These are phyloP conservation scores for Melanotaenia duboulayi DNA, from an alignment of 2,113 vertebrate genomes.

Conservation along the genomic window DNA sequence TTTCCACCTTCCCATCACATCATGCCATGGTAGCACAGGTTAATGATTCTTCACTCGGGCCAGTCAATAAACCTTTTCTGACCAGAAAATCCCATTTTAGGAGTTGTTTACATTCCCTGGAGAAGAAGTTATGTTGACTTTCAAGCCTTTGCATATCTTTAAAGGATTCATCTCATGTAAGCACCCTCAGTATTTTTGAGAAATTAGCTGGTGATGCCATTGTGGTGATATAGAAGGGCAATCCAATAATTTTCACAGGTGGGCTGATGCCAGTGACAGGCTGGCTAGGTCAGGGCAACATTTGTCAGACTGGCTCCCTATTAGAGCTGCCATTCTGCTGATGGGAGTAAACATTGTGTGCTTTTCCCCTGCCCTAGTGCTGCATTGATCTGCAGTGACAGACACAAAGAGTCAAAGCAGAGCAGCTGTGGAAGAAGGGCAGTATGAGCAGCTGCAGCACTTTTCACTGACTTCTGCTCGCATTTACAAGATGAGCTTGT, in stretches of 20 bases:
- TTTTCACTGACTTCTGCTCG: conserved; percentile 33
- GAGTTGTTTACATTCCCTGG: neutral
- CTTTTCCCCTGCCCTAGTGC: conserved; percentile 24
- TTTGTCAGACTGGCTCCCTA: conserved; percentile 39
- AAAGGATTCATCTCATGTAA: conserved; percentile 17
- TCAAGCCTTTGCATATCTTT: conserved; percentile 12
- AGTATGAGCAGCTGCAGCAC: conserved; percentile 28
- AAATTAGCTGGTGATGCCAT: conserved; percentile 29
- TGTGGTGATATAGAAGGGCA: conserved; percentile 8
- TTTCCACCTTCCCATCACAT: conserved; percentile 61
- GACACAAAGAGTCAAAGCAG: conserved; percentile 30
- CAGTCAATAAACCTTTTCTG: conserved; percentile 22
- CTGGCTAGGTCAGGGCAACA: conserved; percentile 42
- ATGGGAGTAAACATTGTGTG: conserved; percentile 56
- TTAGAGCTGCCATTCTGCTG: conserved; percentile 49
- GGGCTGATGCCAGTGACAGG: conserved; percentile 45
- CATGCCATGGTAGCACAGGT: conserved; percentile 32
- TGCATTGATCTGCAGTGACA: conserved; percentile 57
- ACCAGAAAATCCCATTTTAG: conserved; percentile 51
- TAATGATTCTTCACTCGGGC: conserved; percentile 66
- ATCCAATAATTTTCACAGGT: conserved; percentile 27
- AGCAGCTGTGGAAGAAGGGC: conserved; percentile 18
- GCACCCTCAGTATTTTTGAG: neutral
- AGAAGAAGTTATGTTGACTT: conserved; percentile 30
- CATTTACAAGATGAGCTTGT: conserved; percentile 12